Percentiles rank a stretch among this genome's conserved stretches.
Evolutionary conservation across 2,888 invertebrate species (phyloP).

Genomic region (Mesorhabditis sp.): DNA sequence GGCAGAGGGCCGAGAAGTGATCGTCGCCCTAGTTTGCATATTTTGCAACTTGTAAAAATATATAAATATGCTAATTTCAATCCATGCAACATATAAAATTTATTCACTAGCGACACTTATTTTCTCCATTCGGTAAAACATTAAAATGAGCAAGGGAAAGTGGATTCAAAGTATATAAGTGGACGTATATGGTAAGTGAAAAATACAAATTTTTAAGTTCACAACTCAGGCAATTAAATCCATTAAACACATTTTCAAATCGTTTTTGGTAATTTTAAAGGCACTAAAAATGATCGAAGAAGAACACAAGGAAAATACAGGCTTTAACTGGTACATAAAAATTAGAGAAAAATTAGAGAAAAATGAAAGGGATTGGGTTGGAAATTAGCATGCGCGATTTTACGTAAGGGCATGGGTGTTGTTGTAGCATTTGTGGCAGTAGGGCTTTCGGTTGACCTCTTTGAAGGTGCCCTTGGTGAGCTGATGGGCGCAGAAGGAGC

Average conservation of each 20-base stretch:
- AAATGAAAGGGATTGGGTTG: background rate
- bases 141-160: background rate
- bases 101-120: background rate
- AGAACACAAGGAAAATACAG: conserved; percentile 4
- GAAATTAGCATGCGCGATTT: conserved; percentile 1
- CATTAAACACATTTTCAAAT: conserved; percentile 3
- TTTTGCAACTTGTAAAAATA: conserved; percentile 5
- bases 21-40: conserved; percentile 44
- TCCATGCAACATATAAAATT: too few species aligned
- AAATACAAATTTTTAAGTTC: background rate
- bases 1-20: conserved; percentile 49
- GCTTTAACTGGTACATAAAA: conserved; percentile 1
- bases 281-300: conserved; percentile 12
- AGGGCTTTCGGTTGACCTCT: conserved; percentile 96
- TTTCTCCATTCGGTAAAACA: conserved; percentile 13
- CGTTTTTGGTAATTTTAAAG: conserved; percentile 6
- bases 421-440: conserved; percentile 94
- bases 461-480: conserved; percentile 98
- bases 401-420: conserved; percentile 63
- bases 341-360: conserved; percentile 6
- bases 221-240: background rate
- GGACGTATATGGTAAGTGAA: background rate
- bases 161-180: background rate
- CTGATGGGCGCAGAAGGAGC: conserved; percentile 93
- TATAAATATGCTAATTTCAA: too few species aligned